Evolutionary conservation across 2,797 vertebrate species (phyloP), one percentile per base, ranked within the genome.

Genomic region (Dipus sagitta): DNA sequence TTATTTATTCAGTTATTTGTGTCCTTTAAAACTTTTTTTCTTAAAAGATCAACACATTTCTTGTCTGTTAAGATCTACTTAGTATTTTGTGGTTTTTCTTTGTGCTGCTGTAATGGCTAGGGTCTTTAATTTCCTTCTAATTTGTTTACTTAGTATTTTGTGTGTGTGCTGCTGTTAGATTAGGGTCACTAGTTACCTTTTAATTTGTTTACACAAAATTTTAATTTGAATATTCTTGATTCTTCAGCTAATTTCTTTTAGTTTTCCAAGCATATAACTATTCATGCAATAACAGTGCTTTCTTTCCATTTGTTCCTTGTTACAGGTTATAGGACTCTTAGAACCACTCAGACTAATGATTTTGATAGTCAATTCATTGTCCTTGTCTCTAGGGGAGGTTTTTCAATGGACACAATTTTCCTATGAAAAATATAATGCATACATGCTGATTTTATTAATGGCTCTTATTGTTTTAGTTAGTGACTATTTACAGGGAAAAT

Each of bases 51-150:
- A 78, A 28, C 21, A 93, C 30, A 24, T 84, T 84, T 88, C 54
- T 70, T 83, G 6, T 58, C 13, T 58, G 54, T 65, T 84, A 72
- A 47, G 38, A 13, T 71, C n/a, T 26, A 38, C 30, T 28, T 92
- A 65, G 4, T 82, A 58, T 78, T 79, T 71, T 88, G 15, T 82
- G 30, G 83, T 79, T 74, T 32, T 3, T 78, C 52, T 28, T 26
- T 34, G 47, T 87, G 88, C 38, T 88, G 13, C 77, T 83, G 42
- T 78, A 75, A 78, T 91, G 11, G 11, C 72, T 76, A 18, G 17
- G 17, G n/a, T 71, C 32, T 87, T 91, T 71, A 62, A 68, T 75
- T 83, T 65, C n/a, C 30, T 86, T 81, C 76, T 70, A 38, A 86
- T 82, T 77, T 82, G 28, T 88, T 47, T 26, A 38, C 30, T 28